Evolutionary conservation across 1,140 invertebrate species (phyloP).

Genomic region (Drosophila pallidifrons): DNA sequence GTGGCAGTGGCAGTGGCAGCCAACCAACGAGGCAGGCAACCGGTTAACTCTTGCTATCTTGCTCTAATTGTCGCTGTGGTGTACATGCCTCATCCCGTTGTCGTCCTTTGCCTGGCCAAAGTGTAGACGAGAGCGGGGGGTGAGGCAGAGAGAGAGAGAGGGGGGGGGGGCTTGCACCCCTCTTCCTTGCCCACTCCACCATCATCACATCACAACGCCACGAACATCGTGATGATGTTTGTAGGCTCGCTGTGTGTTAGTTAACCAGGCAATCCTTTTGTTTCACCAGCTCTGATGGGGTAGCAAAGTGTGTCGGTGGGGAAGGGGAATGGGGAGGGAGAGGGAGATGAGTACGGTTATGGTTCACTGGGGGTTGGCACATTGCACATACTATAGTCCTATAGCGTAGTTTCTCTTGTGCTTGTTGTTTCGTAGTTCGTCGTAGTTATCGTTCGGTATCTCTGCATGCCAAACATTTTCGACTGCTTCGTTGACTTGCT

Average conservation of each 20-base stretch:
- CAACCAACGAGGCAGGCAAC: conserved; percentile 9
- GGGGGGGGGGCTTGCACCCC: conserved; percentile 12
- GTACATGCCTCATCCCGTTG: conserved; percentile 37
- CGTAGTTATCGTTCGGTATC: conserved; percentile 46
- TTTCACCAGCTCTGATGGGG: conserved; percentile 21
- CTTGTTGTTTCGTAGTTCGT: conserved; percentile 44
- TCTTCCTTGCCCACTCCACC: conserved; percentile 5
- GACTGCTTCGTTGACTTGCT: conserved; percentile 33
- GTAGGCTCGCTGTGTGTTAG: conserved; percentile 26
- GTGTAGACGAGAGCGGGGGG: no score
- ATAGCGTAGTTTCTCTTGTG: conserved; percentile 33
- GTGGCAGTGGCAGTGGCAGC: not conserved
- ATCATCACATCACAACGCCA: no score
- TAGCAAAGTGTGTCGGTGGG: no score
- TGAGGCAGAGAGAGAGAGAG: no score
- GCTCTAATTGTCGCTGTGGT: conserved; percentile 67
- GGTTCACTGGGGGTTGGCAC: conserved; percentile 35
- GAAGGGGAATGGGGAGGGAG: not conserved
- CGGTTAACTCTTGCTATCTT: conserved; percentile 53
- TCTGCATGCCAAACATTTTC: conserved; percentile 71
- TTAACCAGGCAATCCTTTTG: conserved; percentile 57
- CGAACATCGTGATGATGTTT: not conserved
- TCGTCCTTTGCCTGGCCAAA: conserved; percentile 6
- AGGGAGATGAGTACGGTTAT: conserved; percentile 9
- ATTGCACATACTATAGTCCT: conserved; percentile 37